Percentiles rank a stretch among this genome's conserved stretches.
Evolutionary conservation across 2,888 invertebrate genomes (phyloP).

Genomic region (Ormia ochracea): DNA sequence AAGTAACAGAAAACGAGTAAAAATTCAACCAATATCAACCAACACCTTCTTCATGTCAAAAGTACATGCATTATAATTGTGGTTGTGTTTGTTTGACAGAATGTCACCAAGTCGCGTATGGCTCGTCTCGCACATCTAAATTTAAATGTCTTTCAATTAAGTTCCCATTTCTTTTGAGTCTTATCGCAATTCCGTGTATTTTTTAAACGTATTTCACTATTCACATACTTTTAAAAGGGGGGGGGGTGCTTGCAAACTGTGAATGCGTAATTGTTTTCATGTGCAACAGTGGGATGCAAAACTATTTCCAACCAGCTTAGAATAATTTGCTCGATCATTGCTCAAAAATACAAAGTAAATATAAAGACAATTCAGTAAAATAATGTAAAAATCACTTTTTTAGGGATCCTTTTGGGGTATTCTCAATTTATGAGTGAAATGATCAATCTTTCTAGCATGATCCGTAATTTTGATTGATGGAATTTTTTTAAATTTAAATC

Average conservation of each 20-base stretch:
- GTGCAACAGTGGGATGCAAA: conserved; percentile 3
- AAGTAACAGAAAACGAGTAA: conserved; percentile 10
- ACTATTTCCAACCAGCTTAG: neutral
- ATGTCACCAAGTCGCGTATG: conserved; percentile 50
- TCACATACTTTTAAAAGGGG: conserved; percentile 21
- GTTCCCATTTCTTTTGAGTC: conserved; percentile 24
- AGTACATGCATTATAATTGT: neutral
- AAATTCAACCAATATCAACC: conserved; percentile 47
- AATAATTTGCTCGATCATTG: too few species aligned
- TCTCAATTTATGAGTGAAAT: too few species aligned
- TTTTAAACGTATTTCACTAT: conserved; percentile 26
- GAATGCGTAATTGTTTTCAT: conserved; percentile 28
- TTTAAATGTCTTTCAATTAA: conserved; percentile 40
- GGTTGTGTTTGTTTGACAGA: conserved; percentile 22
- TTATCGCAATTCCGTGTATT: conserved; percentile 51
- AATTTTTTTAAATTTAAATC: too few species aligned
- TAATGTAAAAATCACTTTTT: too few species aligned
- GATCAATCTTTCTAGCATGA: too few species aligned
- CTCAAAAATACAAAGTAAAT: too few species aligned
- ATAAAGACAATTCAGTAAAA: too few species aligned
- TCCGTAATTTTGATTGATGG: too few species aligned
- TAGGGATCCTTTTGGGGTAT: too few species aligned
- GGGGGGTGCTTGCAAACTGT: conserved; percentile 35
- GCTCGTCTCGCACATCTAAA: conserved; percentile 47
- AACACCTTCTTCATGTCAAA: conserved; percentile 34